Evolutionary conservation across 2,797 vertebrate genomes (phyloP).

Genomic region (Nyctalus aviator): DNA sequence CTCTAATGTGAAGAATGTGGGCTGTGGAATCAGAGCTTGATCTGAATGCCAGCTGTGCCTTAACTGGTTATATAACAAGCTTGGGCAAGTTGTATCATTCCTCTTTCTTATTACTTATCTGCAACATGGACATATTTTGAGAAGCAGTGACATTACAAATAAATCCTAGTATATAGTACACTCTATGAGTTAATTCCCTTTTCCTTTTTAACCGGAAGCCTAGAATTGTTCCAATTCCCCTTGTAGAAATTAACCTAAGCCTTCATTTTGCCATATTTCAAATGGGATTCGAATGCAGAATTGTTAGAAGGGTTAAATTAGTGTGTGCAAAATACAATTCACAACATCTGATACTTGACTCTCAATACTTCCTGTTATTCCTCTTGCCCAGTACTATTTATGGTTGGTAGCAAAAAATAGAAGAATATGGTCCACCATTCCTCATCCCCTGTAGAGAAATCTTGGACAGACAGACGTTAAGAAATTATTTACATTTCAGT

Average conservation of each 20-base stretch:
- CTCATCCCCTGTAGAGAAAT: neutral
- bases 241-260: neutral
- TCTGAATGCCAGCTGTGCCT: neutral
- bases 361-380: neutral
- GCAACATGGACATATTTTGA: neutral
- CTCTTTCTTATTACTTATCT: neutral
- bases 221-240: neutral
- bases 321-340: neutral
- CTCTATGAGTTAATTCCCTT: slow-evolving; percentile 39
- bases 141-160: neutral
- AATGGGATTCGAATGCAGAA: slow-evolving; percentile 6
- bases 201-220: slow-evolving; percentile 2
- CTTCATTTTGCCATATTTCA: neutral
- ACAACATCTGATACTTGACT: neutral
- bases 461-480: slow-evolving; percentile 31
- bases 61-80: neutral
- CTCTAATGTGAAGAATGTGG: neutral
- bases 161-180: neutral
- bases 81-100: neutral
- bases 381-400: neutral
- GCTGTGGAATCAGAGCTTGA: neutral
- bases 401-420: slow-evolving; percentile 4
- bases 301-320: neutral
- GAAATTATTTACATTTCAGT: neutral
- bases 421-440: neutral